These are phyloP conservation scores for Chascanopsetta lugubris DNA, from an alignment of 2,113 vertebrate genomes.

Conservation along the genomic window DNA sequence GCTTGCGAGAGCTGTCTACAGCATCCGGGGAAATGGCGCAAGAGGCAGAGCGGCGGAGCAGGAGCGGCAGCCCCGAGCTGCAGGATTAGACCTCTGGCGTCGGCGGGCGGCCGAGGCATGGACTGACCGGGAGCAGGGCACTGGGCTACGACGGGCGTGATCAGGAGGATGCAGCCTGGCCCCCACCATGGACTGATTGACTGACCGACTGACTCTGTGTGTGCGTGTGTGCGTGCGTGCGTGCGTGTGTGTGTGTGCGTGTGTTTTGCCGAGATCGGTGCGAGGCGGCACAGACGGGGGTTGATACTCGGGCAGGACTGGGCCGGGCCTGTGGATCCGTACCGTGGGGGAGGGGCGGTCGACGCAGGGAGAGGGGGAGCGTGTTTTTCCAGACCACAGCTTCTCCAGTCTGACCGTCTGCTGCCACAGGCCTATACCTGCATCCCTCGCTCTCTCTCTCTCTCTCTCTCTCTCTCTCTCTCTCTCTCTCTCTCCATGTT, in stretches of 20 bases:
- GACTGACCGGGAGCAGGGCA: constrained; percentile 59
- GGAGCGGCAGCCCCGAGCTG: constrained; percentile 62
- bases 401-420: constrained; percentile 67
- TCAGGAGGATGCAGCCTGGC: constrained; percentile 49
- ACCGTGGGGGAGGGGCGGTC: constrained; percentile 80
- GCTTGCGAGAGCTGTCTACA: constrained; percentile 82
- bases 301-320: constrained; percentile 75
- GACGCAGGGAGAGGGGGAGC: constrained; percentile 70
- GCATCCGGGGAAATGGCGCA: constrained; percentile 80
- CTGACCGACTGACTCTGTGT: too few relatives aligned
- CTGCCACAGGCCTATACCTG: constrained; percentile 61
- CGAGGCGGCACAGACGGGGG: constrained; percentile 51
- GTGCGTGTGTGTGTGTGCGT: too few relatives aligned
- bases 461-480: constrained; percentile 37
- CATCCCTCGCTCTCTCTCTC: constrained; percentile 53
- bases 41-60: constrained; percentile 69
- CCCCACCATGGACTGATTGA: constrained; percentile 50
- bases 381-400: constrained; percentile 77
- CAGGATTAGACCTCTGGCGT: constrained; percentile 68
- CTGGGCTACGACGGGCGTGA: constrained; percentile 33
- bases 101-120: constrained; percentile 52
- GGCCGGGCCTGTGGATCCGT: constrained; percentile 77
- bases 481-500: constrained; percentile 50
- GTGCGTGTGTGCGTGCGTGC: too few relatives aligned
- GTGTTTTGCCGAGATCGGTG: constrained; percentile 47